Evolutionary conservation across 92 coral and sea anemone species (phyloP), one percentile per base, ranked within the genome.

Genomic region (Zoanthus sansibaricus): DNA sequence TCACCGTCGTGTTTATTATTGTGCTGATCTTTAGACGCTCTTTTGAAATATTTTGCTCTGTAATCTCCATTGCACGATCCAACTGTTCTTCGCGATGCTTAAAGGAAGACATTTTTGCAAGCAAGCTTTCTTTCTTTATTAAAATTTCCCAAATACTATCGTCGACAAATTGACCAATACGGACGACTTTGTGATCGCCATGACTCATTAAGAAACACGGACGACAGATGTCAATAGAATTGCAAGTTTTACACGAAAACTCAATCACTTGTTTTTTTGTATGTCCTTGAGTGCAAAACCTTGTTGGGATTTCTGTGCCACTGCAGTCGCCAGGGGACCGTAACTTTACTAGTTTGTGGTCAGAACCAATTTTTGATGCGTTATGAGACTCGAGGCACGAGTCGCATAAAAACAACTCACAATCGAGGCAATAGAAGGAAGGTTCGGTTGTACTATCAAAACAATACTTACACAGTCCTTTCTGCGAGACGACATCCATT

Each of bases 41-140:
- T 46, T 47, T 80, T 15, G 85, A 80, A 20, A 80, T 56, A 6
- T 66, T 80, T 80, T 80, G 85, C 8, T 80, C 85, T 72, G 85
- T 80, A 5, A 80, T 14, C 45, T 62, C 75, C 85, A 80, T 66
- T 4, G 85, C 85, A 3, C 15, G 74, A 12, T 80, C 85, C 18
- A 80, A 31, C 21, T 80, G 85, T 44, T 80, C 85, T 11, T 62
- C 62, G 5, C 85, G 75, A 64, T 46, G 75, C 75, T 66, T 80
- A 18, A 67, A 66, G 10, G 85, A 51, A 3, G 85, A 46, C 25
- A 71, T 52, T 16, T 80, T 66, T 20, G 58, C 75, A n/a, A 64
- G 74, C 10, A 80, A 51, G 75, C 44, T 64, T 44, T 80, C 85
- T 47, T 80, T 80, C 46, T 64, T 80, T 20, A n/a, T 66, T 74